phyloP scores from a whole-genome alignment of 2,113 vertebrate genomes.

The Sceloporus undulatus region DNA sequence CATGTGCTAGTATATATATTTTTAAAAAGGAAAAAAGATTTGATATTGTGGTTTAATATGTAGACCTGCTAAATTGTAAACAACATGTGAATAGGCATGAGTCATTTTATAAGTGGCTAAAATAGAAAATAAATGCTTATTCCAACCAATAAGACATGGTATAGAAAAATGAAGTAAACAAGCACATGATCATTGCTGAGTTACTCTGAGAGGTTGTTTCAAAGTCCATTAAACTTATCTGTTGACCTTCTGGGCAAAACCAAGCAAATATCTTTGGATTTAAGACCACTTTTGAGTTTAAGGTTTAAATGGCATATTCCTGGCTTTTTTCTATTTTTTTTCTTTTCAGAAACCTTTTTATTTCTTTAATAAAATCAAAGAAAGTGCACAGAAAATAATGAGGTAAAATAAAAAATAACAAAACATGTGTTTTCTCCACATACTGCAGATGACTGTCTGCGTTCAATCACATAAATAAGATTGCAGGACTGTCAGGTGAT shows the following conservation, averaged over 20 bases:
- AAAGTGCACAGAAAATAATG: too few relatives aligned
- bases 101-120: conserved; percentile 20
- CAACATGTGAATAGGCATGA: conserved; percentile 1
- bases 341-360: too few relatives aligned
- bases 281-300: conserved; percentile 16
- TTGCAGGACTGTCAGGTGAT: too few relatives aligned
- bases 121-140: conserved; percentile 14
- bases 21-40: neutral
- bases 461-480: too few relatives aligned
- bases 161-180: conserved; percentile 27
- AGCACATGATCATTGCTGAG: neutral
- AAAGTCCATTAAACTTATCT: conserved; percentile 32
- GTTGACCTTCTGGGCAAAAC: conserved; percentile 1
- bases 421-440: too few relatives aligned
- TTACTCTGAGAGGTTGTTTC: conserved; percentile 29
- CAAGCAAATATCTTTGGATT: conserved; percentile 3
- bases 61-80: neutral
- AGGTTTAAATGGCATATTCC: neutral
- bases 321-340: neutral
- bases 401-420: too few relatives aligned
- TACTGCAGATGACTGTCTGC: too few relatives aligned
- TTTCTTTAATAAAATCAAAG: too few relatives aligned
- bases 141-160: conserved; percentile 7
- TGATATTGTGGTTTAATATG: neutral
- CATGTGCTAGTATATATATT: neutral